phyloP scores from a whole-genome alignment of 2,797 vertebrate genomes.

The Podarcis lilfordi region DNA sequence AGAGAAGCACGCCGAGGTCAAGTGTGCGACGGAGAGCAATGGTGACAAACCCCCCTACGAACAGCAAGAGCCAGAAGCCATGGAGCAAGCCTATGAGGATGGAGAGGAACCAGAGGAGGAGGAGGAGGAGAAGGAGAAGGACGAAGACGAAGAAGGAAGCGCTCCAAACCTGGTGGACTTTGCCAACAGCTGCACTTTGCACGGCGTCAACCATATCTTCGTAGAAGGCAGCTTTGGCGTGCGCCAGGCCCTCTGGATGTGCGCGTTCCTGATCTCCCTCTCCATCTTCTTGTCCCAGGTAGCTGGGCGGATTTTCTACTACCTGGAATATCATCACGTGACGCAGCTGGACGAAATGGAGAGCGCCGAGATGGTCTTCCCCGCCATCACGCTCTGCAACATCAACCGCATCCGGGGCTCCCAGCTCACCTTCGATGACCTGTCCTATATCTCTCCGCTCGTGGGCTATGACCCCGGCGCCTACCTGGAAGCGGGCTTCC shows the following conservation, averaged over 20 bases:
- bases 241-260: slow-evolving; percentile 87
- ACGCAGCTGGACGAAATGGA: slow-evolving; percentile 89
- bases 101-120: slow-evolving; percentile 66
- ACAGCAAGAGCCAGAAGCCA: slow-evolving; percentile 50
- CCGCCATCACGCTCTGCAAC: slow-evolving; percentile 93
- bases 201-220: slow-evolving; percentile 92
- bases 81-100: slow-evolving; percentile 56
- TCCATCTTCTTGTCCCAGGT: slow-evolving; percentile 91
- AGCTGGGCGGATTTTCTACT: slow-evolving; percentile 87
- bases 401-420: slow-evolving; percentile 88
- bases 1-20: slow-evolving; percentile 42
- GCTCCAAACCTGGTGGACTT: slow-evolving; percentile 84
- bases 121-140: not conserved
- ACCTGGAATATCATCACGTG: slow-evolving; percentile 86
- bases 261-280: slow-evolving; percentile 87
- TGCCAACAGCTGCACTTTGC: slow-evolving; percentile 87
- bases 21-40: slow-evolving; percentile 38
- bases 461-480: slow-evolving; percentile 81
- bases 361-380: slow-evolving; percentile 86
- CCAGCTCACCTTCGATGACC: slow-evolving; percentile 89
- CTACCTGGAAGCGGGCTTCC: slow-evolving; percentile 85
- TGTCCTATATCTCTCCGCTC: slow-evolving; percentile 90
- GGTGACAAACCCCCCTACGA: not conserved
- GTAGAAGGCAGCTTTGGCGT: slow-evolving; percentile 84
- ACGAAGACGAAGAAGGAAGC: slow-evolving; percentile 22